Conservation (phyloP, 2,113 vertebrate genomes). For the Hylia prasina region DNA sequence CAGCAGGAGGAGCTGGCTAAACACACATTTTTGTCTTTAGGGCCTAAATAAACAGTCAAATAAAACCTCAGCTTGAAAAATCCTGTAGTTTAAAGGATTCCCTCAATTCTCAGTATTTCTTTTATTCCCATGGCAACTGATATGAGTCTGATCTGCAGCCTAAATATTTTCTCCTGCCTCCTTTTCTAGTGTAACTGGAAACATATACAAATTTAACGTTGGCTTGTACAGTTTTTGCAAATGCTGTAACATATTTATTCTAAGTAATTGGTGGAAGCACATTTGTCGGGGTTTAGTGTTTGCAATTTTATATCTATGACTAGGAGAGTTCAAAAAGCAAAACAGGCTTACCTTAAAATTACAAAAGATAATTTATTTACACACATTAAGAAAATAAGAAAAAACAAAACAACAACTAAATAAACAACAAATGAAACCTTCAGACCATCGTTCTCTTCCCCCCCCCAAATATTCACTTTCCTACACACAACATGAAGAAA, state of each 20-base stretch:
- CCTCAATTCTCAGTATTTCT: conserved; percentile 31
- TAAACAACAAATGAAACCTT: too few species aligned
- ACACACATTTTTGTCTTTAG: conserved; percentile 30
- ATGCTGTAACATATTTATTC: not conserved
- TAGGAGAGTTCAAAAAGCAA: too few species aligned
- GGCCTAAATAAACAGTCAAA: conserved; percentile 53
- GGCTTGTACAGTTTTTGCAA: not conserved
- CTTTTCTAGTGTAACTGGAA: not conserved
- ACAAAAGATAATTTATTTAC: too few species aligned
- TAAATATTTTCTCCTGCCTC: conserved; percentile 6
- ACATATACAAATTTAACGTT: not conserved
- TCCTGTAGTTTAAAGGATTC: conserved; percentile 39
- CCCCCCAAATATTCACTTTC: too few species aligned
- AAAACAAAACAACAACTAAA: too few species aligned
- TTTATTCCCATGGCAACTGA: conserved; percentile 38
- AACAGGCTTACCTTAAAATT: too few species aligned
- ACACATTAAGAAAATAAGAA: too few species aligned
- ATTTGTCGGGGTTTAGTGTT: too few species aligned
- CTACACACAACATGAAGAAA: too few species aligned
- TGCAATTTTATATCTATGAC: too few species aligned
- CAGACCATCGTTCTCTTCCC: too few species aligned
- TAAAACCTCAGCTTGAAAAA: conserved; percentile 16
- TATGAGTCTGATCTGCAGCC: not conserved
- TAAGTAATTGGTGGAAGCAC: not conserved
- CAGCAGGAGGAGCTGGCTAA: conserved; percentile 64